Evolutionary conservation across 2,888 invertebrate genomes (phyloP).

Genomic region (Nycteola revayana): DNA sequence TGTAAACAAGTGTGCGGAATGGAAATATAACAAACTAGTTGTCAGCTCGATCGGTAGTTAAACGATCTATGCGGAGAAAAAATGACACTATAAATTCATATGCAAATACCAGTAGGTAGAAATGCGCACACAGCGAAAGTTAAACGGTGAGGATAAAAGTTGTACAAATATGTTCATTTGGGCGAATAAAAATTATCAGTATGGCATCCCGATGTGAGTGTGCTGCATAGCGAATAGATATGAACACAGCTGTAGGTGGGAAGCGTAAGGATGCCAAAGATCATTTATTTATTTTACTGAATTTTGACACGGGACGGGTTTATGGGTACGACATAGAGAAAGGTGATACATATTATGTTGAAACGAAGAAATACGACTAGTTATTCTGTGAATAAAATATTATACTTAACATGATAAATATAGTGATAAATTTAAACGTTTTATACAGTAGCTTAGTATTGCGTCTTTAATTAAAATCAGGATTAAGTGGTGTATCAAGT

Average conservation of each 20-base stretch:
- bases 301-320: too few relatives aligned
- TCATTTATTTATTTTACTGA: neutral
- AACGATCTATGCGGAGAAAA: constrained; percentile 47
- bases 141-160: constrained; percentile 63
- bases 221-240: constrained; percentile 27
- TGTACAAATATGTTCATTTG: constrained; percentile 65
- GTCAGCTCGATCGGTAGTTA: constrained; percentile 41
- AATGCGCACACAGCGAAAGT: constrained; percentile 55
- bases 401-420: too few relatives aligned
- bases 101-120: constrained; percentile 63
- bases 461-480: too few relatives aligned
- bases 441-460: too few relatives aligned
- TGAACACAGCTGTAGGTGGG: constrained; percentile 15
- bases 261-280: constrained; percentile 9
- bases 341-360: too few relatives aligned
- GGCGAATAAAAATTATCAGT: constrained; percentile 54
- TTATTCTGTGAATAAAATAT: too few relatives aligned
- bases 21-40: neutral
- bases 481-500: too few relatives aligned
- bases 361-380: too few relatives aligned
- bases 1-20: neutral
- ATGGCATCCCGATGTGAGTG: constrained; percentile 32
- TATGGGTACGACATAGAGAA: too few relatives aligned
- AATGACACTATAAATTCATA: constrained; percentile 65
- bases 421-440: too few relatives aligned